Percentiles rank a stretch among this genome's conserved stretches.
Conservation (phyloP, 35 echinoderm and acorn worm genomes). For the Hemicentrotus pulcherrimus region DNA sequence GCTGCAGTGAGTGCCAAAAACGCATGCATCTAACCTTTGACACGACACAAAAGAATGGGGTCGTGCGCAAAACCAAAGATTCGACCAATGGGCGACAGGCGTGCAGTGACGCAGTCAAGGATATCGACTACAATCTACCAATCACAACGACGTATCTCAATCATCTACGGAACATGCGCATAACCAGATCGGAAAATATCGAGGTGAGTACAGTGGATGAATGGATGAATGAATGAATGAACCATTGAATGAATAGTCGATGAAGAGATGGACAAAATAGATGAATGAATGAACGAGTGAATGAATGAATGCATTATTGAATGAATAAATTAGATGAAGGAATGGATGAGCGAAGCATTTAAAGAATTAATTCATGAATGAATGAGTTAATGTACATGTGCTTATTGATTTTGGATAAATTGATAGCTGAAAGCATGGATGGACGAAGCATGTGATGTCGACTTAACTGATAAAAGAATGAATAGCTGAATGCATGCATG, state of each 20-base stretch:
- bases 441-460: too few relatives aligned
- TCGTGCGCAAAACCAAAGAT: constrained; percentile 60
- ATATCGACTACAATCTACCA: constrained; percentile 88
- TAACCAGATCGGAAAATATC: constrained; percentile 58
- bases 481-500: too few relatives aligned
- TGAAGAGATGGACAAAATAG: background rate
- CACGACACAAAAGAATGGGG: constrained; percentile 45
- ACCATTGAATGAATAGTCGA: background rate
- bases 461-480: too few relatives aligned
- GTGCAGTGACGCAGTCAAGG: constrained; percentile 52
- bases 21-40: constrained; percentile 84
- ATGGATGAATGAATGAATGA: background rate
- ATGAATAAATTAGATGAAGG: background rate
- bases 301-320: background rate
- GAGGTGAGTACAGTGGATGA: constrained; percentile 67
- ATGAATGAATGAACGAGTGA: background rate
- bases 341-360: background rate
- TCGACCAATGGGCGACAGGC: constrained; percentile 32
- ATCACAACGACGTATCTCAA: constrained; percentile 97
- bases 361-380: too few relatives aligned
- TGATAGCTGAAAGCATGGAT: too few relatives aligned
- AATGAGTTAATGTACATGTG: too few relatives aligned
- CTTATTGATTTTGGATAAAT: too few relatives aligned
- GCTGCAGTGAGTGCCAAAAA: constrained; percentile 96
- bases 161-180: constrained; percentile 80